Conservation (phyloP, 92 coral and sea anemone genomes). For the Blastomussa wellsi region DNA sequence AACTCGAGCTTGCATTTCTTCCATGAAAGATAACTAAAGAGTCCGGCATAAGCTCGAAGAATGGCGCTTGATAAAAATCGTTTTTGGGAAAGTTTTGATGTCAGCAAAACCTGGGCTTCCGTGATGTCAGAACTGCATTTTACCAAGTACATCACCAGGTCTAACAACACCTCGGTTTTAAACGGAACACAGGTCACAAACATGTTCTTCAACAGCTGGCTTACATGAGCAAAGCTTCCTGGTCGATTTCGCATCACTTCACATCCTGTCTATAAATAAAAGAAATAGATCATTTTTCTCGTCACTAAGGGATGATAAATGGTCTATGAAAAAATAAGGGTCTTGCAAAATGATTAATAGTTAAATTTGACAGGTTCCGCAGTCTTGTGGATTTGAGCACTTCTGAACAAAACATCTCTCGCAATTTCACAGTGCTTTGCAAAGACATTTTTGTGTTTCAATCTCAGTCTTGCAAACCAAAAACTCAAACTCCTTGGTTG, state of each 20-base stretch:
- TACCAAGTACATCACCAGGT: conserved; percentile 78
- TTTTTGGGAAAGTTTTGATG: conserved; percentile 53
- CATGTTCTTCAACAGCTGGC: conserved; percentile 75
- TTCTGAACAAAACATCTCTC: too few relatives aligned
- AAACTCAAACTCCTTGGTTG: too few relatives aligned
- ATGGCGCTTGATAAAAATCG: conserved; percentile 56
- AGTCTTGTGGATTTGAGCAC: too few relatives aligned
- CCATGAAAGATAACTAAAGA: conserved; percentile 77
- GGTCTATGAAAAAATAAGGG: too few relatives aligned
- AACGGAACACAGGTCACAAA: conserved; percentile 73
- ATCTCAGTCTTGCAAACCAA: too few relatives aligned
- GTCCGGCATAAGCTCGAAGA: conserved; percentile 73
- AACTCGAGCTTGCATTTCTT: conserved; percentile 48
- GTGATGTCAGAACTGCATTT: conserved; percentile 62
- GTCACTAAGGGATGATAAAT: too few relatives aligned
- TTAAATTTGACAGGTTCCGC: too few relatives aligned
- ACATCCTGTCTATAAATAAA: conserved; percentile 66
- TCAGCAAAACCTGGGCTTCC: conserved; percentile 82
- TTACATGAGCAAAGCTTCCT: conserved; percentile 56
- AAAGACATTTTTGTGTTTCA: too few relatives aligned
- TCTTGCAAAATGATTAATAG: too few relatives aligned
- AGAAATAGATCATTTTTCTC: background rate
- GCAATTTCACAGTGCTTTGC: too few relatives aligned
- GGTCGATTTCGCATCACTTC: conserved; percentile 65
- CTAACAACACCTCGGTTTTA: conserved; percentile 73